Evolutionary conservation across 2,113 vertebrate species (phyloP), one percentile per base, ranked within the genome.

Genomic region (Bos javanicus): DNA sequence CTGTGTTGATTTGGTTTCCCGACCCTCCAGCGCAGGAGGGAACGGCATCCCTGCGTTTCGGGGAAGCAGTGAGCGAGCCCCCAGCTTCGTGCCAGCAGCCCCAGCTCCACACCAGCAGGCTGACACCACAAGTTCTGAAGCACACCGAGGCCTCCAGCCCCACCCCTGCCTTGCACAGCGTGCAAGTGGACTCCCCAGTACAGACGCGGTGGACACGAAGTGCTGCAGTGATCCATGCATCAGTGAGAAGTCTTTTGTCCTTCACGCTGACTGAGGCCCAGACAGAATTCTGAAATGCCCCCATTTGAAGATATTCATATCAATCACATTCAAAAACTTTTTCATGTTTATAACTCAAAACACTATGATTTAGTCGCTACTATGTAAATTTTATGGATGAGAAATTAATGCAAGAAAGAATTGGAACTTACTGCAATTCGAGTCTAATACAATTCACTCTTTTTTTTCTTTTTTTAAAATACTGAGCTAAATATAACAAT

Each of bases 161-260:
- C 39, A 1, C 3, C 74, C 13, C 28, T 17, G 78, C 78, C 78
- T 28, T 6, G 15, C 6, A 19, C 3, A 78, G 13, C n/a, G 1
- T n/a, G 7, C 2, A 5, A 30, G 17, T 2, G 30, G 28, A 14
- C 28, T 25, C 30, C 36, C n/a, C n/a, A 4, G 19, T 13, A 1
- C 6, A 12, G 16, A 17, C 7, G 11, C 1, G 0, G 2, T 11
- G 33, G 25, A 26, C 10, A 28, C 1, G 64, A 33, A 26, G 12
- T 36, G 11, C 71, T 13, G 39, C 1, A 0, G 23, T 5, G 71
- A 14, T 2, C 71, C 71, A 26, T 39, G 78, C 48, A n/a, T 90
- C 54, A 7, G 2, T 17, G 50, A 30, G 26, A 23, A 82, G 10
- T 9, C 60, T 54, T 67, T 1, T n/a, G 15, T 30, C 7, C 21